These are phyloP conservation scores for Ammodytes dubius DNA, from an alignment of 2,113 vertebrate species.

Conservation along the genomic window DNA sequence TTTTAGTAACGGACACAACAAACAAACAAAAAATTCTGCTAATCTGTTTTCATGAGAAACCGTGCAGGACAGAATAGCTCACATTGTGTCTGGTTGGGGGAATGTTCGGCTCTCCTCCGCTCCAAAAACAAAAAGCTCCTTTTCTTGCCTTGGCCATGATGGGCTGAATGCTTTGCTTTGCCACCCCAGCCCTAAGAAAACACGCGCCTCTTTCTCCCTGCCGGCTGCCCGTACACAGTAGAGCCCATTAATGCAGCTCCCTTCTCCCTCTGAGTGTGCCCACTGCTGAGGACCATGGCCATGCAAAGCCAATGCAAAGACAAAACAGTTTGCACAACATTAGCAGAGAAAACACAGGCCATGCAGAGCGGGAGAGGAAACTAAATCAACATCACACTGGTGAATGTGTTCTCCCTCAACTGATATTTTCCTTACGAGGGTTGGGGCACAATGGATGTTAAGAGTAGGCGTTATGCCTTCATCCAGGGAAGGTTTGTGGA, in stretches of 20 bases:
- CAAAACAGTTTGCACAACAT: slow-evolving; percentile 99
- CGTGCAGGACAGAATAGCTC: slow-evolving; percentile 90
- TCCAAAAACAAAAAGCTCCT: slow-evolving; percentile 95
- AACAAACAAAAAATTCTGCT: slow-evolving; percentile 68
- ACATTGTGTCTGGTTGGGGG: slow-evolving; percentile 94
- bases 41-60: slow-evolving; percentile 89
- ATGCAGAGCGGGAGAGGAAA: slow-evolving; percentile 70
- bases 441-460: slow-evolving; percentile 68
- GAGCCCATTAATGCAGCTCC: slow-evolving; percentile 92
- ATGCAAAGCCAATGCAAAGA: slow-evolving; percentile 94
- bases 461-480: slow-evolving; percentile 58
- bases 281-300: slow-evolving; percentile 89
- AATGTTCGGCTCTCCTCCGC: slow-evolving; percentile 89
- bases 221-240: slow-evolving; percentile 92
- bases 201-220: slow-evolving; percentile 92
- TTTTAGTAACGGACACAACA: slow-evolving; percentile 83
- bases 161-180: slow-evolving; percentile 99
- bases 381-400: slow-evolving; percentile 80
- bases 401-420: slow-evolving; percentile 81
- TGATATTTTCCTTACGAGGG: slow-evolving; percentile 75
- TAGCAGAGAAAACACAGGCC: slow-evolving; percentile 85
- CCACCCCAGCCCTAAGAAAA: slow-evolving; percentile 99
- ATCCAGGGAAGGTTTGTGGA: slow-evolving; percentile 51
- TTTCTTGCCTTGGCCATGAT: slow-evolving; percentile 89
- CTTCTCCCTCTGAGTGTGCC: slow-evolving; percentile 85